These are phyloP conservation scores for Synanthedon andrenaeformis DNA, from an alignment of 2,888 invertebrate species.

Conservation along the genomic window DNA sequence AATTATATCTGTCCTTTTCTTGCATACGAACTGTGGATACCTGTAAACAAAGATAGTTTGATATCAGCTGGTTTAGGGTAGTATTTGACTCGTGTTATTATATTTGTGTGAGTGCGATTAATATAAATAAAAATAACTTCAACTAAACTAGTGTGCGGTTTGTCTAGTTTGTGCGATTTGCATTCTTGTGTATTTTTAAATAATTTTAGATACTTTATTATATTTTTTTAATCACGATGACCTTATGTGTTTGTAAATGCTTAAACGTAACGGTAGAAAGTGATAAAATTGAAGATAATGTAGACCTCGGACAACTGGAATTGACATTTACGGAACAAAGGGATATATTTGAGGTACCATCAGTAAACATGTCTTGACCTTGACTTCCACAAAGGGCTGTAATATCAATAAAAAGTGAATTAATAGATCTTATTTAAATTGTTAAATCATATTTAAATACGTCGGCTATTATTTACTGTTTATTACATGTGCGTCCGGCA, in stretches of 20 bases:
- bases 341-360: conserved; percentile 73
- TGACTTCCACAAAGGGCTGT: conserved; percentile 39
- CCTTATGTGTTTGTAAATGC: conserved; percentile 79
- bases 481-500: neutral
- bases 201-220: conserved; percentile 27
- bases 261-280: conserved; percentile 77
- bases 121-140: conserved; percentile 20
- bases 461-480: neutral
- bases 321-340: conserved; percentile 70
- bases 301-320: conserved; percentile 68
- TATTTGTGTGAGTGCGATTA: neutral
- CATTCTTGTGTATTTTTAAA: conserved; percentile 40
- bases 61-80: neutral
- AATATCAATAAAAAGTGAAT: neutral
- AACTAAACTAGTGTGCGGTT: conserved; percentile 18
- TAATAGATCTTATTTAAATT: neutral
- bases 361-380: conserved; percentile 61
- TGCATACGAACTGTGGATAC: neutral
- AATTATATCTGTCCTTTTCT: neutral
- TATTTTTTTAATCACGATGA: conserved; percentile 47
- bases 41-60: neutral
- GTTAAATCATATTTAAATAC: neutral
- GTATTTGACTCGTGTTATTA: neutral
- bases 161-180: conserved; percentile 31
- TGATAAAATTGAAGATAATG: conserved; percentile 68